A percentile compares a stretch with the other conserved stretches of the same genome.
Evolutionary conservation across 2,888 invertebrate genomes (phyloP).

Genomic region (Prosapia bicincta): DNA sequence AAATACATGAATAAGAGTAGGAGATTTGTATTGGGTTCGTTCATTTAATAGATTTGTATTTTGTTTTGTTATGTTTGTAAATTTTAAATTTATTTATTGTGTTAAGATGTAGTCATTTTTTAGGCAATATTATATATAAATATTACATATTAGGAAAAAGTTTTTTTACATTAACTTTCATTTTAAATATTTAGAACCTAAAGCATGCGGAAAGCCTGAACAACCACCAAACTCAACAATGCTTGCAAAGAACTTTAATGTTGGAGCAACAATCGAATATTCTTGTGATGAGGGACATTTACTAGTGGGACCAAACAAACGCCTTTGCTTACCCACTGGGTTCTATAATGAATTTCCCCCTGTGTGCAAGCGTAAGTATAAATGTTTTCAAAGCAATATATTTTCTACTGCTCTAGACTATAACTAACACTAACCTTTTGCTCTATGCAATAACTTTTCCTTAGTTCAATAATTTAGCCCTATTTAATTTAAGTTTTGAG

Average conservation of each 20-base stretch:
- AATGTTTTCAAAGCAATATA: no score
- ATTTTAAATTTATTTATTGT: background rate
- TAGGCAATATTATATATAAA: background rate
- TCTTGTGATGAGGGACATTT: slow-evolving; percentile 82
- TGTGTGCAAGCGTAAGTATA: slow-evolving; percentile 83
- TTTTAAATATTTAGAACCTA: slow-evolving; percentile 63
- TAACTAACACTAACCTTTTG: no score
- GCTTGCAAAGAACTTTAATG: slow-evolving; percentile 69
- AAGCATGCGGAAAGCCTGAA: slow-evolving; percentile 87
- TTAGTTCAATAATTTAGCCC: no score
- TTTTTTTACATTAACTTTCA: slow-evolving; percentile 24
- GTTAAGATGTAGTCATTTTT: slow-evolving; percentile 2
- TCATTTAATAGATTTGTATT: no score
- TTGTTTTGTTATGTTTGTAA: no score
- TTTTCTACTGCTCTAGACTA: no score
- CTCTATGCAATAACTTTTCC: no score
- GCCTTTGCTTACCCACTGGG: slow-evolving; percentile 85
- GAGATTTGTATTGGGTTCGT: no score
- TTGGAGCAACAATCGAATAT: slow-evolving; percentile 81
- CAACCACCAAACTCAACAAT: slow-evolving; percentile 92
- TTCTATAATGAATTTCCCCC: slow-evolving; percentile 93
- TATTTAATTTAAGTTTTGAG: no score
- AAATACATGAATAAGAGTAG: no score
- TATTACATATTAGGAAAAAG: background rate
- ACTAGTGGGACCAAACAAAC: slow-evolving; percentile 76